Evolutionary conservation across 2,113 vertebrate genomes (phyloP), one percentile per base, ranked within the genome.

Genomic region (Sylvia atricapilla): DNA sequence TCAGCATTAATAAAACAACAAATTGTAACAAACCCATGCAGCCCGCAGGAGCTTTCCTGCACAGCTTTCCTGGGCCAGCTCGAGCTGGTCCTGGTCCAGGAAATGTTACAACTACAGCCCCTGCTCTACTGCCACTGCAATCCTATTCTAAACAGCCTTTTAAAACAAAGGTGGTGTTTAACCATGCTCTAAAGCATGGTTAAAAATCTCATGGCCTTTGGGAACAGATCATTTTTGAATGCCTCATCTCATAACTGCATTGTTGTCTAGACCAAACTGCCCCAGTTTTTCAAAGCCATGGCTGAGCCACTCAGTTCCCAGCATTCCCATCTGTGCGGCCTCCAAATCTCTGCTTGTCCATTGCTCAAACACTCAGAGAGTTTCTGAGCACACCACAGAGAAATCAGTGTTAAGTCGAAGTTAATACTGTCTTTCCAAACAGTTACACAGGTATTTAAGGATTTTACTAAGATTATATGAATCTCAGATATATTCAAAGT

Each of bases 1-100:
- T 98, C 96, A 98, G 81, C 95, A 96, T 97, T 96, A 98, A 98
- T 98, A 97, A 97, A 95, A 86, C 94, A 96, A 87, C 94, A 94
- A 96, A 97, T 93, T 76, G 95, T 95, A 96, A 92, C 96, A 90
- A 97, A 96, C 78, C 23, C 58, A 95, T 87, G 90, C 96, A 89
- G 97, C 97, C 95, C 98, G 97, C 96, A 83, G 95, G 89, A 97
- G 92, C 94, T 33, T 50, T 63, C 10, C 58, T 80, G 62, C 81
- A 58, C 24, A 60, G 82, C 75, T 78, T 67, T 60, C 44, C 15
- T 3, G 24, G 37, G 19, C 39, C 17, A 14, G 5, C 13, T 70
- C 37, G 28, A 52, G 37, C 21, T 37, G 52, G 33, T 74, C 43
- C 67, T 80, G 19, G 30, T 16, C 63, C 59, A 82, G 46, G 28